A percentile compares a stretch with the other conserved stretches of the same genome.
These are phyloP conservation scores for Motacilla tschutschensis DNA, from an alignment of 2,113 vertebrate species.

Conservation along the genomic window DNA sequence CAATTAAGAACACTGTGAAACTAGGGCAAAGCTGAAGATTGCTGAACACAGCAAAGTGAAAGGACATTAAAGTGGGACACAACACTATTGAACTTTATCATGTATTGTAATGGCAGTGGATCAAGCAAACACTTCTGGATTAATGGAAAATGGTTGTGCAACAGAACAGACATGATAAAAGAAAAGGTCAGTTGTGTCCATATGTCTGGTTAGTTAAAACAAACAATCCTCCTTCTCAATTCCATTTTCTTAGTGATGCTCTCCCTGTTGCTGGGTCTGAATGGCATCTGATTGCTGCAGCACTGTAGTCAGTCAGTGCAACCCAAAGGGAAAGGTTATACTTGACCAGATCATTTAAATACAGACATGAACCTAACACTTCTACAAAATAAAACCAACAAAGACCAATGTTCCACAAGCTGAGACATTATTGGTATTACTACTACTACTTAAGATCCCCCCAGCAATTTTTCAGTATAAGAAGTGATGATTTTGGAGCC, in stretches of 20 bases:
- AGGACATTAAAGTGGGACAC: neutral
- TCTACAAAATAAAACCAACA: neutral
- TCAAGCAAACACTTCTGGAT: conserved; percentile 1
- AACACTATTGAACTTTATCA: neutral
- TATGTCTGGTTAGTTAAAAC: neutral
- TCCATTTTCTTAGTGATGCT: neutral
- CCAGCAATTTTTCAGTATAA: neutral
- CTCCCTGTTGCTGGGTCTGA: neutral
- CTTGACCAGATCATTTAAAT: neutral
- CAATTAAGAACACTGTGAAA: conserved; percentile 27
- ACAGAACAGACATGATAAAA: neutral
- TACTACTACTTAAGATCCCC: neutral
- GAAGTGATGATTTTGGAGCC: neutral
- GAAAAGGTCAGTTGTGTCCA: neutral
- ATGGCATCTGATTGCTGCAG: neutral
- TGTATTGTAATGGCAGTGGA: neutral
- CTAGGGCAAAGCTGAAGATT: neutral
- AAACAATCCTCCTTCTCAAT: neutral
- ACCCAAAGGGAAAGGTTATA: neutral
- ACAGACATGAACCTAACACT: neutral
- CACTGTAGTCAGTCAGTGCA: neutral
- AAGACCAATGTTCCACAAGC: neutral
- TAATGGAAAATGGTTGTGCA: conserved; percentile 3
- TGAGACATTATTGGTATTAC: neutral
- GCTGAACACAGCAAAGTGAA: neutral